Evolutionary conservation across 2,888 invertebrate genomes (phyloP).

Genomic region (Apodemia zela): DNA sequence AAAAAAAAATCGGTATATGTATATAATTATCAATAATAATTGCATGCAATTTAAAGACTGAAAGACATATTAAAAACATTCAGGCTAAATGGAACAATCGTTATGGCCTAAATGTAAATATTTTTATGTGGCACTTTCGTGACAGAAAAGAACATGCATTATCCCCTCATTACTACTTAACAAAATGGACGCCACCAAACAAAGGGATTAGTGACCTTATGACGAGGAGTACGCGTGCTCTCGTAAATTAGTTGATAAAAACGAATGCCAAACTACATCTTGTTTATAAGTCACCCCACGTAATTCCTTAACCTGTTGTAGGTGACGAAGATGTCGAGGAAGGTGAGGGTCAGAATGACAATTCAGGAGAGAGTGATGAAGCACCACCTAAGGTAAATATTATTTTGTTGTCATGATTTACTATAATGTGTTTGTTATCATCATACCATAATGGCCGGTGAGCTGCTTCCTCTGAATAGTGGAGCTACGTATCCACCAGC

Average conservation of each 20-base stretch:
- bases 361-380: constrained; percentile 88
- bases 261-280: constrained; percentile 38
- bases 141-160: constrained; percentile 83
- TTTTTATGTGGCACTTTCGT: constrained; percentile 78
- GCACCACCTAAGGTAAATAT: constrained; percentile 77
- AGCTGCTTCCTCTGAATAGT: not conserved
- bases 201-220: constrained; percentile 85
- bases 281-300: constrained; percentile 4
- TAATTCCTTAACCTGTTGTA: constrained; percentile 45
- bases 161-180: constrained; percentile 86
- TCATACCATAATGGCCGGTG: not conserved
- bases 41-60: not conserved
- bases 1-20: constrained; percentile 9
- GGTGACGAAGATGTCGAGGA: constrained; percentile 87
- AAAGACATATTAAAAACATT: not conserved
- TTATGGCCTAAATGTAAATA: constrained; percentile 72
- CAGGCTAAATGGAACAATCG: constrained; percentile 45
- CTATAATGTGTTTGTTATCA: not conserved
- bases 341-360: constrained; percentile 83
- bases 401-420: not conserved
- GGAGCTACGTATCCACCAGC: not conserved
- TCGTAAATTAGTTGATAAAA: constrained; percentile 44
- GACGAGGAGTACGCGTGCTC: constrained; percentile 66
- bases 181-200: constrained; percentile 89
- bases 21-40: constrained; percentile 5